Evolutionary conservation across 1,140 invertebrate genomes (phyloP).

Genomic region (Drosophila pandora): DNA sequence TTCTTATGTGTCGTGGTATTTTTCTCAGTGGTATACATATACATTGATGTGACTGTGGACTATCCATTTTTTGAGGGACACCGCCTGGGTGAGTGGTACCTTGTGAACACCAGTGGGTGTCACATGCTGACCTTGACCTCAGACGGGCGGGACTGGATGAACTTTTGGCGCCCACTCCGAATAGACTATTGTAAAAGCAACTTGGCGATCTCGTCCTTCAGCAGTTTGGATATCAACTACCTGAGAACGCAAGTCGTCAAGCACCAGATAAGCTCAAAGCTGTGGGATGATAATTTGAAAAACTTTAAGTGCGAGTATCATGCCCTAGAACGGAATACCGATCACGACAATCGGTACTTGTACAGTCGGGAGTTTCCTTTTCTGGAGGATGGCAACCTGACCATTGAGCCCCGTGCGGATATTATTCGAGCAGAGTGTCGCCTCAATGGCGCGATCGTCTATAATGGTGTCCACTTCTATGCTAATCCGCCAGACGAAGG

Average conservation of each 20-base stretch:
- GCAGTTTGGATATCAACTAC: conserved; percentile 11
- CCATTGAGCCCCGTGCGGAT: conserved; percentile 13
- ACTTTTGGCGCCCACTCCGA: neutral
- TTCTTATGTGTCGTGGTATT: conserved; percentile 6
- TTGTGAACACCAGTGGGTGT: conserved; percentile 22
- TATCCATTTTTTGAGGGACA: conserved; percentile 3
- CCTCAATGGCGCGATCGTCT: neutral
- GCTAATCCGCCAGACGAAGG: neutral
- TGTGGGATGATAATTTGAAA: neutral
- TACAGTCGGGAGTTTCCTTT: conserved; percentile 7
- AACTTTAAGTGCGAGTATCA: conserved; percentile 19
- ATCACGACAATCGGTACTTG: conserved; percentile 19
- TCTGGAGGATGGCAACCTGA: neutral
- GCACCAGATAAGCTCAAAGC: neutral
- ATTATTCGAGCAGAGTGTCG: conserved; percentile 24
- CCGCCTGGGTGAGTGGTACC: neutral
- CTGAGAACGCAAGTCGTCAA: neutral
- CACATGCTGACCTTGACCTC: conserved; percentile 14
- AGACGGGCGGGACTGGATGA: neutral
- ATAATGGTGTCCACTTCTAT: conserved; percentile 38
- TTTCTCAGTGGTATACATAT: conserved; percentile 10
- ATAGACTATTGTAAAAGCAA: neutral
- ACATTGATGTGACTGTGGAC: conserved; percentile 14
- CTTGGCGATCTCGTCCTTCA: conserved; percentile 5
- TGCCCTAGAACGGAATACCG: conserved; percentile 12